phyloP scores from a whole-genome alignment of 1,140 invertebrate species.

The Drosophila virilis region DNA sequence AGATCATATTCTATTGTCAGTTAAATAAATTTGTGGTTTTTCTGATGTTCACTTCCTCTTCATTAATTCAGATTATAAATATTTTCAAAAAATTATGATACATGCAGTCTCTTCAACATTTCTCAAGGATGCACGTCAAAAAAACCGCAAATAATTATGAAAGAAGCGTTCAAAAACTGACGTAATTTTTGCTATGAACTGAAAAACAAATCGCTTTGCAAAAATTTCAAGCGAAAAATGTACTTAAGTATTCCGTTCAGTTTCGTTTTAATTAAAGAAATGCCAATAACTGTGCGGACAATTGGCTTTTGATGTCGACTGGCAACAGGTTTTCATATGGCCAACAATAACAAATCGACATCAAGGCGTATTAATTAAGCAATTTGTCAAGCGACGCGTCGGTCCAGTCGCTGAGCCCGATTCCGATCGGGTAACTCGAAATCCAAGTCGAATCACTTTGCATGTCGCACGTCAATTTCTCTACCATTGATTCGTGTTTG shows the following conservation, averaged over 20 bases:
- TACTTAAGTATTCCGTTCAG: slow-evolving; percentile 32
- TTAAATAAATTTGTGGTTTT: slow-evolving; percentile 18
- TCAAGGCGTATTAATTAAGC: slow-evolving; percentile 75
- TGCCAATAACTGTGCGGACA: slow-evolving; percentile 61
- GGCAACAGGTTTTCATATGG: slow-evolving; percentile 29
- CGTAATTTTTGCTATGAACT: slow-evolving; percentile 23
- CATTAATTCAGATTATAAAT: slow-evolving; percentile 7
- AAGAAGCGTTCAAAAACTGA: slow-evolving; percentile 12
- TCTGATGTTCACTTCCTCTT: not conserved
- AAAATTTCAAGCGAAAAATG: slow-evolving; percentile 31
- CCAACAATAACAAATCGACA: slow-evolving; percentile 64
- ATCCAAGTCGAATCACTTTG: slow-evolving; percentile 43
- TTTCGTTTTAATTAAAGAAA: slow-evolving; percentile 60
- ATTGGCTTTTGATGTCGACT: slow-evolving; percentile 39
- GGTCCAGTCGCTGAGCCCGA: slow-evolving; percentile 35
- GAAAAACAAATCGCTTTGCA: slow-evolving; percentile 24
- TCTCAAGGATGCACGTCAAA: slow-evolving; percentile 51
- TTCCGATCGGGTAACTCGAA: slow-evolving; percentile 9
- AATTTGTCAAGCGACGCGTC: slow-evolving; percentile 72
- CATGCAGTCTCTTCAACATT: slow-evolving; percentile 1
- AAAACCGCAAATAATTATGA: slow-evolving; percentile 54
- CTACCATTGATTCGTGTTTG: slow-evolving; percentile 38
- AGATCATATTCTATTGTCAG: not conserved
- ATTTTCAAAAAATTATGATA: slow-evolving; percentile 1
- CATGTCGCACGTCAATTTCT: slow-evolving; percentile 68